Evolutionary conservation across 2,888 invertebrate genomes (phyloP).

Genomic region (Peribatodes rhomboidaria): DNA sequence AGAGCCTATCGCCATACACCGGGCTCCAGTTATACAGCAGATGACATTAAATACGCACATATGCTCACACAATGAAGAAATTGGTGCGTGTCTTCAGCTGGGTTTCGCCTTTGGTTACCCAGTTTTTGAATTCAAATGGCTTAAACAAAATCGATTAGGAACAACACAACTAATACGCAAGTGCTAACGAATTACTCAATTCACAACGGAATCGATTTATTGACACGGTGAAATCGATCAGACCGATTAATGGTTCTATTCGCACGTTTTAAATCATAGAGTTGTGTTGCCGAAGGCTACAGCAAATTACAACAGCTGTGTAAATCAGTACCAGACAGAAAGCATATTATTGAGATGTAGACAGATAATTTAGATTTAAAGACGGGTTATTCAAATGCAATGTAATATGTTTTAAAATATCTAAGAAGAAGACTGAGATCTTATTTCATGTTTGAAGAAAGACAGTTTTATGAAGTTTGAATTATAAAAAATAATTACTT

Average conservation of each 20-base stretch:
- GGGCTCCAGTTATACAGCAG: no score
- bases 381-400: neutral
- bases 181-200: slow-evolving; percentile 22
- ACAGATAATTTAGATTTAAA: slow-evolving; percentile 7
- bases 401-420: neutral
- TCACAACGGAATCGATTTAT: slow-evolving; percentile 17
- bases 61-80: no score
- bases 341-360: slow-evolving; percentile 2
- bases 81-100: no score
- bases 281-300: slow-evolving; percentile 14
- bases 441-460: neutral
- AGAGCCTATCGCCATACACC: no score
- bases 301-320: slow-evolving; percentile 12
- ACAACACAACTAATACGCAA: slow-evolving; percentile 1
- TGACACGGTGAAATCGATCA: slow-evolving; percentile 26
- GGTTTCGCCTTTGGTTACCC: no score
- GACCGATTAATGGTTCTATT: slow-evolving; percentile 26
- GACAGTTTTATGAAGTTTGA: neutral
- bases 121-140: no score
- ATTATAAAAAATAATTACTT: no score
- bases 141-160: slow-evolving; percentile 1
- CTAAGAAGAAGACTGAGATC: neutral
- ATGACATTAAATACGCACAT: no score
- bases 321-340: slow-evolving; percentile 4
- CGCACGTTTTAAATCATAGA: slow-evolving; percentile 26